These are phyloP conservation scores for Eumeta japonica DNA, from an alignment of 1,140 invertebrate genomes.

Conservation along the genomic window DNA sequence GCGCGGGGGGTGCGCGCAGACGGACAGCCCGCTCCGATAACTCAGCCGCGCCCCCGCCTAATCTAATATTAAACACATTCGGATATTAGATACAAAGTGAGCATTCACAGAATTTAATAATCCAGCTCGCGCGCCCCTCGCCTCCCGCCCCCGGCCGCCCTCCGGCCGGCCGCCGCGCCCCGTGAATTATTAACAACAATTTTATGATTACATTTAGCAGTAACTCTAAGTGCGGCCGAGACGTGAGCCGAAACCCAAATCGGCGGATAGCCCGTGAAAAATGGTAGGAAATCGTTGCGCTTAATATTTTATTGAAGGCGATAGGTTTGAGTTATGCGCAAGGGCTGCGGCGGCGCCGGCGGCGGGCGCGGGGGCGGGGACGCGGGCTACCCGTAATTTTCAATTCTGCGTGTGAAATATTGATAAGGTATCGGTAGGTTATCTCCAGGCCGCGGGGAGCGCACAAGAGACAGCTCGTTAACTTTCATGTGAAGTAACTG, in stretches of 20 bases:
- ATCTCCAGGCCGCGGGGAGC: too few species aligned
- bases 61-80: slow-evolving; percentile 56
- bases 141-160: slow-evolving; percentile 13
- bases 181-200: slow-evolving; percentile 56
- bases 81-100: slow-evolving; percentile 55
- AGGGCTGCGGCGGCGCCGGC: slow-evolving; percentile 12
- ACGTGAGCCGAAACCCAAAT: slow-evolving; percentile 42
- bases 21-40: slow-evolving; percentile 5
- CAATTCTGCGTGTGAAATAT: slow-evolving; percentile 52
- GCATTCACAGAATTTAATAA: slow-evolving; percentile 56
- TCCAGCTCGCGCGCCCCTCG: slow-evolving; percentile 26
- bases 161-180: slow-evolving; percentile 16
- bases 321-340: slow-evolving; percentile 45
- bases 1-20: slow-evolving; percentile 25
- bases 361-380: slow-evolving; percentile 19
- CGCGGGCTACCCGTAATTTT: too few species aligned
- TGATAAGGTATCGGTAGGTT: slow-evolving; percentile 37
- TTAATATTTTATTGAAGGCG: slow-evolving; percentile 54
- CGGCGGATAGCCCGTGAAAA: slow-evolving; percentile 28
- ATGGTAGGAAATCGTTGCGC: slow-evolving; percentile 40
- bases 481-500: too few species aligned
- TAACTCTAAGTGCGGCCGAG: slow-evolving; percentile 34
- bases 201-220: slow-evolving; percentile 54
- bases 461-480: too few species aligned
- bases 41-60: slow-evolving; percentile 24